Evolutionary conservation across 2,113 vertebrate genomes (phyloP).

Genomic region (Hippocampus mohnikei): DNA sequence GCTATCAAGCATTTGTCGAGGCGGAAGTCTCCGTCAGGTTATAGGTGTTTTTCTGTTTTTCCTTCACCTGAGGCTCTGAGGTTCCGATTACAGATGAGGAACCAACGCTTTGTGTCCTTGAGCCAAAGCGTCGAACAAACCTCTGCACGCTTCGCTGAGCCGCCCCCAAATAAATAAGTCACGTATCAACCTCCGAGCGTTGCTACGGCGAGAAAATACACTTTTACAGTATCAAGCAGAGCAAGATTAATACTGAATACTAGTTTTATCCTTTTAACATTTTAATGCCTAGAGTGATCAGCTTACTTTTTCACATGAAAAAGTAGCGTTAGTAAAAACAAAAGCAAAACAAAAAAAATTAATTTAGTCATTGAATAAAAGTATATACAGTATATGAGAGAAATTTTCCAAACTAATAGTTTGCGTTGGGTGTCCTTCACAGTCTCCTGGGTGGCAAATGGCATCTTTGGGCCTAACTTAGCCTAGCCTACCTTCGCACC

Average conservation of each 20-base stretch:
- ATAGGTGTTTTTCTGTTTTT: slow-evolving; percentile 35
- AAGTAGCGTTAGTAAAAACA: no score
- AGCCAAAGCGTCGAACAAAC: slow-evolving; percentile 54
- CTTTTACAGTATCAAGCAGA: neutral
- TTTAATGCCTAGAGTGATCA: no score
- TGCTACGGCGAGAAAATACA: slow-evolving; percentile 15
- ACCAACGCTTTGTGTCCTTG: slow-evolving; percentile 59
- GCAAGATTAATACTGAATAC: neutral
- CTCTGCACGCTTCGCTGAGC: slow-evolving; percentile 63
- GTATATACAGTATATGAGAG: no score
- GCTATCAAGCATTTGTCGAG: slow-evolving; percentile 45
- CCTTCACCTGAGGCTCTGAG: slow-evolving; percentile 56
- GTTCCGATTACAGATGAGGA: slow-evolving; percentile 58
- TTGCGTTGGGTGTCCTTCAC: slow-evolving; percentile 33
- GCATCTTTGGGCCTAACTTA: neutral
- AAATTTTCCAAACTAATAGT: slow-evolving; percentile 8
- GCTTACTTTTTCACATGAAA: no score
- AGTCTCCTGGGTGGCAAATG: no score
- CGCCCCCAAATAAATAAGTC: slow-evolving; percentile 64
- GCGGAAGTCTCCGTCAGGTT: slow-evolving; percentile 43
- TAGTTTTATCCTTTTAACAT: no score
- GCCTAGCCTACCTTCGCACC: slow-evolving; percentile 9
- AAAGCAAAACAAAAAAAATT: no score
- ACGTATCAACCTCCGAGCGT: slow-evolving; percentile 70
- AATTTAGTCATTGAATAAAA: no score